These are phyloP conservation scores for Solea solea DNA, from an alignment of 2,113 vertebrate species.

Conservation along the genomic window DNA sequence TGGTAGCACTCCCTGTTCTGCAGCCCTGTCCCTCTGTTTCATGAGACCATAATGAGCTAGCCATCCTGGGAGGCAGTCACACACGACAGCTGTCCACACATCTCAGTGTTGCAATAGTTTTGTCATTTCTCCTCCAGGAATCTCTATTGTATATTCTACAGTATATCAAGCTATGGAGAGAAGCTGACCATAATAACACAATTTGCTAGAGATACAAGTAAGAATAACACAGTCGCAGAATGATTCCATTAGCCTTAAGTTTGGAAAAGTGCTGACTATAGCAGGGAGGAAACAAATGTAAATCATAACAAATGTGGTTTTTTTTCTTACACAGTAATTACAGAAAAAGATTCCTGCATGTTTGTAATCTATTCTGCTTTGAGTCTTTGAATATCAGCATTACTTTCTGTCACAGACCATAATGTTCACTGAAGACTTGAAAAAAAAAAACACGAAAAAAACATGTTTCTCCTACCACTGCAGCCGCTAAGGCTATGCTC, in stretches of 20 bases:
- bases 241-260: not conserved
- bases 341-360: not conserved
- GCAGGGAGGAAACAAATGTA: not conserved
- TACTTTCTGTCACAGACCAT: too few relatives aligned
- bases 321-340: too few relatives aligned
- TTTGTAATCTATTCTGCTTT: slow-evolving; percentile 6
- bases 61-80: slow-evolving; percentile 68
- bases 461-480: slow-evolving; percentile 6
- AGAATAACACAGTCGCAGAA: not conserved
- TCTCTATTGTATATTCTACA: slow-evolving; percentile 27
- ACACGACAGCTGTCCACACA: slow-evolving; percentile 74
- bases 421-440: not conserved
- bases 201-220: slow-evolving; percentile 17
- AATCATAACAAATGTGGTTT: not conserved
- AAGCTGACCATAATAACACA: slow-evolving; percentile 41
- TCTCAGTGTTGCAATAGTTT: slow-evolving; percentile 59
- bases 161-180: slow-evolving; percentile 22
- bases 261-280: slow-evolving; percentile 15
- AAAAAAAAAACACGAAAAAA: too few relatives aligned
- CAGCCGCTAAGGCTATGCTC: slow-evolving; percentile 6
- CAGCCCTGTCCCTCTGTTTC: slow-evolving; percentile 55
- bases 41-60: slow-evolving; percentile 70
- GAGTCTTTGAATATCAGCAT: slow-evolving; percentile 6
- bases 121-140: slow-evolving; percentile 58
- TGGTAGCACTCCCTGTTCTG: slow-evolving; percentile 48